Evolutionary conservation across 1,140 invertebrate species (phyloP), one percentile per base, ranked within the genome.

Genomic region (Holotrichia oblita): DNA sequence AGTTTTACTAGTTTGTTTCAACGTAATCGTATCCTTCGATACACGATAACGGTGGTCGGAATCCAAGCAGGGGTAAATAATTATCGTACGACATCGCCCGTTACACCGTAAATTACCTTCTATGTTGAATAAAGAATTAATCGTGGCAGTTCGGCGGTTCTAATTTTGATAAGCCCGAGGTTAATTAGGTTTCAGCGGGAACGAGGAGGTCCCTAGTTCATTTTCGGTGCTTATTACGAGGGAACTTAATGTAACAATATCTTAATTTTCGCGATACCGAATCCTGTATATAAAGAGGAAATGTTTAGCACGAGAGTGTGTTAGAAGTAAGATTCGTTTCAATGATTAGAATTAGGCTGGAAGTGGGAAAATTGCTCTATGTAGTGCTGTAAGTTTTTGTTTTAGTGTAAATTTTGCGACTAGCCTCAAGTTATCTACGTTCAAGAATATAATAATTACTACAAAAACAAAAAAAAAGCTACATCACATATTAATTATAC

Each of bases 91-190:
- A 10, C 61, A 24, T 12, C 12, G 8, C 14, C 61, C 6, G 20
- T 22, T 69, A 22, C 20, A 69, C 22, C 20, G 9, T 69, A 69
- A 69, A 69, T 69, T 69, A 27, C 22, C 24, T 27, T 9, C 61
- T 34, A 17, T 22, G 22, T 27, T 69, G 61, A 69, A 69, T 69
- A 27, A 69, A 69, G 61, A 69, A 69, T 27, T 69, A 69, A 69
- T 34, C 61, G 61, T 27, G 61, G 24, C 61, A 69, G 61, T 69
- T 69, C 61, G 61, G 22, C 14, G 61, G 22, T 22, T 17, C 61
- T 69, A 69, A 69, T 69, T 69, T 69, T 69, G 61, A 27, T 69
- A 69, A 69, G 27, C 61, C 22, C 22, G 61, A 34, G 61, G 61
- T 69, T 69, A 69, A 69, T 69, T 69, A 69, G 61, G 61, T 34